Evolutionary conservation across 2,113 vertebrate genomes (phyloP).

Genomic region (Oncorhynchus gorbuscha): DNA sequence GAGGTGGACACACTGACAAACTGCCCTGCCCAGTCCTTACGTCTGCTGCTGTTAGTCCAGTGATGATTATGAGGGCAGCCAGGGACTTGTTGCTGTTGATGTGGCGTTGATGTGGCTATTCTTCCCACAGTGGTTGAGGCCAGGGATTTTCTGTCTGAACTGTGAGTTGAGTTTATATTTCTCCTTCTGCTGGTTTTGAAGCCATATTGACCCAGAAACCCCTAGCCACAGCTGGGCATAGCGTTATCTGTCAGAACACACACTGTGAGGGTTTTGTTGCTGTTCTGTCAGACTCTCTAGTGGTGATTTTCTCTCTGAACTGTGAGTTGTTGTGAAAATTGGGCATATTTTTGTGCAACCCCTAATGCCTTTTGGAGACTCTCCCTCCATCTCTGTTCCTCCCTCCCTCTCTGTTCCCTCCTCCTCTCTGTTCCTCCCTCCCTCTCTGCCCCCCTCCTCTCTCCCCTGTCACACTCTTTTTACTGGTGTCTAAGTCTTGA

Average conservation of each 20-base stretch:
- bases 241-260: not conserved
- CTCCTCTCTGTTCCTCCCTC: too few relatives aligned
- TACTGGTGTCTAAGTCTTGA: not conserved
- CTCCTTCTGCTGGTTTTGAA: not conserved
- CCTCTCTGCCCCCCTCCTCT: too few relatives aligned
- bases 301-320: too few relatives aligned
- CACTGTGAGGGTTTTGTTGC: slow-evolving; percentile 10
- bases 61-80: not conserved
- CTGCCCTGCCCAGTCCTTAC: not conserved
- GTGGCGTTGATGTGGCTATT: not conserved
- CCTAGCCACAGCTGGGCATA: not conserved
- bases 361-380: too few relatives aligned
- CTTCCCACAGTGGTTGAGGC: not conserved
- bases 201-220: too few relatives aligned
- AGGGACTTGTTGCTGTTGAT: not conserved
- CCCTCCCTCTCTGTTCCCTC: too few relatives aligned
- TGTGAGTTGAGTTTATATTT: not conserved
- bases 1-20: not conserved
- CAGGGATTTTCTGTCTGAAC: not conserved
- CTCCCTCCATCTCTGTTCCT: too few relatives aligned
- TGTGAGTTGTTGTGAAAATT: too few relatives aligned
- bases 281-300: not conserved
- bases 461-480: too few relatives aligned
- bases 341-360: too few relatives aligned
- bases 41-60: not conserved